Conservation (phyloP, 2,113 vertebrate species). For the Podarcis cretensis region DNA sequence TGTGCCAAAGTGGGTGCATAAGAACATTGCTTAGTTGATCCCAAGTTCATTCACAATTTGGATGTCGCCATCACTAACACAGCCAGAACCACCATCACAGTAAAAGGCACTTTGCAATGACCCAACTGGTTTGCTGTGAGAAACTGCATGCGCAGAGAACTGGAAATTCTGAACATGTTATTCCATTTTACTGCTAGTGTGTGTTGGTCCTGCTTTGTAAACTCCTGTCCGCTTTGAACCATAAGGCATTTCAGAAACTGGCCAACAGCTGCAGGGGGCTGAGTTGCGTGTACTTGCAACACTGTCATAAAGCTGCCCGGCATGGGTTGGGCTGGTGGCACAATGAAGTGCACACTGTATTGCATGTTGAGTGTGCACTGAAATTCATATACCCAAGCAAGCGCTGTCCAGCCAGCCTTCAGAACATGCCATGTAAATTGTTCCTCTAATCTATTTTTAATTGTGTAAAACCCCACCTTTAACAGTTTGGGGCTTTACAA, state of each 20-base stretch:
- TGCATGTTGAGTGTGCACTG: too few relatives aligned
- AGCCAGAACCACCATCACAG: neutral
- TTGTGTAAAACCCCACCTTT: neutral
- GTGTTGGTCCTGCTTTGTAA: neutral
- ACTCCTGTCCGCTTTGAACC: neutral
- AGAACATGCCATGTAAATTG: neutral
- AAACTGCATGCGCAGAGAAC: neutral
- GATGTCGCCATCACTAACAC: neutral
- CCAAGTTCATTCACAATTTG: neutral
- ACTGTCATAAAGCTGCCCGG: neutral
- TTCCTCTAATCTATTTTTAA: neutral
- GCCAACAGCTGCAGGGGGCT: neutral
- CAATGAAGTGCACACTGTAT: neutral
- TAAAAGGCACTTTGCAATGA: neutral
- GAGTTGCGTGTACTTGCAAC: neutral
- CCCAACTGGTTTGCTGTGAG: too few relatives aligned
- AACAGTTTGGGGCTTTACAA: neutral
- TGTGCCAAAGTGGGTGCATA: neutral
- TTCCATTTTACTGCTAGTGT: neutral
- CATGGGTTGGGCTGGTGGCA: neutral
- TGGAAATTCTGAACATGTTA: neutral
- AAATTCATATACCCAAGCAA: neutral
- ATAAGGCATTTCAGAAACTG: neutral
- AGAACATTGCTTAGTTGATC: neutral
- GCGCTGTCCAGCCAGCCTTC: neutral